Percentiles rank a stretch among this genome's conserved stretches.
phyloP scores from a whole-genome alignment of 2,888 invertebrate genomes.

The Drosophila borealis region DNA sequence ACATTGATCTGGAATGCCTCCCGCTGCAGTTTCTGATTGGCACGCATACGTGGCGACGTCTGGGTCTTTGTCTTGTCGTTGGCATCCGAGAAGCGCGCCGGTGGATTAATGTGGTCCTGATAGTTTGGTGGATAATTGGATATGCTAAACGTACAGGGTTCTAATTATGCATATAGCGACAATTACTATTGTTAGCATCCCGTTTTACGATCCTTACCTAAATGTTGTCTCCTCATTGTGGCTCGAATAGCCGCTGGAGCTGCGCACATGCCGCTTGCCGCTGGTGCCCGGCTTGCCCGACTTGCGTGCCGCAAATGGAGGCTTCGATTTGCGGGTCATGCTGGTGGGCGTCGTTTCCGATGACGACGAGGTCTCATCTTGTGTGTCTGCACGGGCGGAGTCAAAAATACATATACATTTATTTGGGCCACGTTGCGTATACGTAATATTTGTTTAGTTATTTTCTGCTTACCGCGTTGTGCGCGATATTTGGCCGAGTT shows the following conservation, averaged over 20 bases:
- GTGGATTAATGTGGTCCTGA: conserved; percentile 94
- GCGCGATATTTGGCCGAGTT: conserved; percentile 85
- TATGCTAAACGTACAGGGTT: conserved; percentile 87
- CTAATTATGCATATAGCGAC: conserved; percentile 72
- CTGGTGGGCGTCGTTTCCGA: conserved; percentile 91
- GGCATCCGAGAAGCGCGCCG: conserved; percentile 92
- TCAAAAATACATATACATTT: not conserved
- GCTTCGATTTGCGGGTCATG: conserved; percentile 89
- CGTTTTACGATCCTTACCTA: conserved; percentile 86
- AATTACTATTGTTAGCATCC: conserved; percentile 21
- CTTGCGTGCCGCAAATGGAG: conserved; percentile 90
- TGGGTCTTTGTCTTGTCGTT: conserved; percentile 85
- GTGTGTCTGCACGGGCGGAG: conserved; percentile 86
- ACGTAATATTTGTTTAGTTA: not conserved
- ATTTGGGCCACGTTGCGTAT: not conserved
- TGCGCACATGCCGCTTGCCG: conserved; percentile 90
- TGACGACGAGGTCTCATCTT: conserved; percentile 92
- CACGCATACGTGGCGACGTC: conserved; percentile 85
- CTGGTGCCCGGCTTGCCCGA: conserved; percentile 87
- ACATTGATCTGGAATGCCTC: conserved; percentile 93
- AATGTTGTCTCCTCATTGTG: conserved; percentile 94
- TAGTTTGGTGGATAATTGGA: conserved; percentile 92
- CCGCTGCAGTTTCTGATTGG: conserved; percentile 87
- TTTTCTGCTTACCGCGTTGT: conserved; percentile 82
- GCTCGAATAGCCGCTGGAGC: conserved; percentile 92